phyloP scores from a whole-genome alignment of 2,113 vertebrate species.

The Arenaria interpres region DNA sequence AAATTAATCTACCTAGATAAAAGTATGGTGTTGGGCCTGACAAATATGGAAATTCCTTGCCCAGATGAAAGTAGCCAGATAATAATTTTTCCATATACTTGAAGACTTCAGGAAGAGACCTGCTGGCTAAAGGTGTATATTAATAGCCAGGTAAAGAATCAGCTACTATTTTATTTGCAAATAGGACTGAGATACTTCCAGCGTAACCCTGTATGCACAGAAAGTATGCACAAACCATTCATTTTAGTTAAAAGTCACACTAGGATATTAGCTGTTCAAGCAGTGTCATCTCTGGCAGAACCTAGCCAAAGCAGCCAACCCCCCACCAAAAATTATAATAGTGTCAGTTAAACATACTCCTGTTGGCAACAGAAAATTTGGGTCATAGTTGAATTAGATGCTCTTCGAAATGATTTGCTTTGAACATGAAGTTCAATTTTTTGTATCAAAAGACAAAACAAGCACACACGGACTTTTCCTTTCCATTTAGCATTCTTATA shows the following conservation, averaged over 20 bases:
- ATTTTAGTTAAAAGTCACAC: background rate
- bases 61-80: background rate
- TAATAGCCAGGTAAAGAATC: background rate
- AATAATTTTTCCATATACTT: background rate
- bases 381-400: background rate
- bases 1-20: background rate
- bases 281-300: fast-evolving
- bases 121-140: background rate
- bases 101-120: background rate
- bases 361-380: background rate
- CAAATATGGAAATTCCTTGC: background rate
- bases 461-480: background rate
- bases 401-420: background rate
- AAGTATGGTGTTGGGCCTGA: background rate
- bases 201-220: background rate
- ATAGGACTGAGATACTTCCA: background rate
- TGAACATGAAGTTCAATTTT: background rate
- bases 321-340: background rate
- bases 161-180: background rate
- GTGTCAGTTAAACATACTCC: background rate
- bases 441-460: background rate
- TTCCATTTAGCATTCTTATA: background rate
- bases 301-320: background rate
- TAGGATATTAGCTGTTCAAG: background rate
- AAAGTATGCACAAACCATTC: background rate